phyloP scores from a whole-genome alignment of 2,888 invertebrate species.

The Volucella zonaria region DNA sequence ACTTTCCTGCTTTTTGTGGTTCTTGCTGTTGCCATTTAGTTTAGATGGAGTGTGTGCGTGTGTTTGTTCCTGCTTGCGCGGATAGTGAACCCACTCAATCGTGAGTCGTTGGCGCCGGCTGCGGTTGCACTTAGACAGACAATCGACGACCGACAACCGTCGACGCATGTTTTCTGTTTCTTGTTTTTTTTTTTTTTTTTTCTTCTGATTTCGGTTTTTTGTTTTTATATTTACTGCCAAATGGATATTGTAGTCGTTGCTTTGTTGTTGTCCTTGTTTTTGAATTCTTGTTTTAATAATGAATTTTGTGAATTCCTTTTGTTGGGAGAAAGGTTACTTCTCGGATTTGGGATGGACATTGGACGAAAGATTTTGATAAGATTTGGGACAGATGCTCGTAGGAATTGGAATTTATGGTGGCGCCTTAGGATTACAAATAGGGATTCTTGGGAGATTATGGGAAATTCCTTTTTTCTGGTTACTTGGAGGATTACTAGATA shows the following conservation, averaged over 20 bases:
- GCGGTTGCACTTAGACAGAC: slow-evolving; percentile 55
- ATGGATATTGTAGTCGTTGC: slow-evolving; percentile 11
- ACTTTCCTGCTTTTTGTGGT: slow-evolving; percentile 44
- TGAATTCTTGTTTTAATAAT: slow-evolving; percentile 25
- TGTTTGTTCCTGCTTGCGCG: slow-evolving; percentile 20
- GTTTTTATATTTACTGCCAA: slow-evolving; percentile 31
- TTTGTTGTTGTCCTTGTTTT: neutral
- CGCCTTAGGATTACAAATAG: too few species aligned
- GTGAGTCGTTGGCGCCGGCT: slow-evolving; percentile 66
- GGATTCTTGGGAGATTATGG: too few species aligned
- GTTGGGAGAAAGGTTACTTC: slow-evolving; percentile 17
- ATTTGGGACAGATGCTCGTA: too few species aligned
- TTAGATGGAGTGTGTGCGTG: slow-evolving; percentile 6
- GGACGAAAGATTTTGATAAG: neutral
- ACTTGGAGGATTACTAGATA: too few species aligned
- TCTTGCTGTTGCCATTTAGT: slow-evolving; percentile 10
- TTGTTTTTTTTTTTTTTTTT: slow-evolving; percentile 9
- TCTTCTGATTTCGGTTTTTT: slow-evolving; percentile 2
- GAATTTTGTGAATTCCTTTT: slow-evolving; percentile 38
- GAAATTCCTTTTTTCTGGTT: too few species aligned
- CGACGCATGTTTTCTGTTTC: slow-evolving; percentile 37
- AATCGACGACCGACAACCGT: slow-evolving; percentile 46
- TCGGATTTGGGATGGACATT: slow-evolving; percentile 3
- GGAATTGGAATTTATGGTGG: too few species aligned
- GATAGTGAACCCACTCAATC: slow-evolving; percentile 67